Base-by-base conservation (phyloP, 2,888 invertebrate species). In the Opisthograptis luteolata region DNA sequence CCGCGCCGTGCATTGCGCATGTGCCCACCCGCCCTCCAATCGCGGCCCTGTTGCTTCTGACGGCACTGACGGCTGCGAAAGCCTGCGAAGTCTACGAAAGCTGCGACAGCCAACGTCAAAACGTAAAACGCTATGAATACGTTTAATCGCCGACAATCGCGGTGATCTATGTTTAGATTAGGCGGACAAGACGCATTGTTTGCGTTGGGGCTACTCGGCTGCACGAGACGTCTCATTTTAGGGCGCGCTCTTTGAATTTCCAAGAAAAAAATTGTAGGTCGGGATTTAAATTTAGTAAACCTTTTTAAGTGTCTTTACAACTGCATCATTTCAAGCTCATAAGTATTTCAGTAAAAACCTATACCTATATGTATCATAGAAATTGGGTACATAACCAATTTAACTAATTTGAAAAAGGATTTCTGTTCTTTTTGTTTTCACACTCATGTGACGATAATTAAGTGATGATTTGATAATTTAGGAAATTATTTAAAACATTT, bases 11-110 rank as follows among this genome's bases (percentile, higher is more conserved):
- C 62, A 49, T 52, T 60, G 73, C 87, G 87, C 87, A 80, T 79
- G 86, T 75, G 79, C 76, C 60, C 56, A 40, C 59, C 66, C 61
- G 64, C 76, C 77, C 79, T 73, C 82, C 83, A 84, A 81, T 84
- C 73, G 78, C 76, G 71, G 84, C 81, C 89, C 88, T 89, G 89
- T 90, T 90, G 89, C 88, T 86, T 89, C 87, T 84, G 83, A 84
- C 84, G 79, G 74, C 77, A 87, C 86, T 83, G 83, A 84, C 85
- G 79, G 74, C 76, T 72, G 74, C 75, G 70, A 50, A 50, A 39
- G 44, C 34, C 39, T 24, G 39, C 39, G 39, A 36, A 31, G 25
- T 28, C 34, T 34, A 32, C 46, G 28, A 40, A 47, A 14, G 17
- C 44, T 31, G 40, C 32, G 37, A 41, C 37, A 30, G 47, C 41